A percentile compares a stretch with the other conserved stretches of the same genome.
Conservation (phyloP, 2,888 invertebrate genomes). For the Orthonychiurus folsomi region DNA sequence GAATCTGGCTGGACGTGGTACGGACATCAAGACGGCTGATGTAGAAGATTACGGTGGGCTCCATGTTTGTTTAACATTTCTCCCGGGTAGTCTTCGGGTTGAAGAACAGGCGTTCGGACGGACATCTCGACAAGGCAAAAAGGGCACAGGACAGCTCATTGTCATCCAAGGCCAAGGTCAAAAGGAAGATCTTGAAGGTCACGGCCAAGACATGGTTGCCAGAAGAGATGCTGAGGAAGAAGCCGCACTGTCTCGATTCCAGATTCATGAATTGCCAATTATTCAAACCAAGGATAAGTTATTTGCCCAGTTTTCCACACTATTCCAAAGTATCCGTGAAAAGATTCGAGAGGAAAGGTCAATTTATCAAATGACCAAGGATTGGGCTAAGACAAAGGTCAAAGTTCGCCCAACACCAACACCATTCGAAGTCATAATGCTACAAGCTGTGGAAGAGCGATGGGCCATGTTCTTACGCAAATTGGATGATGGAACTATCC, state of each 20-base stretch:
- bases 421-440: background rate
- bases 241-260: slow-evolving; percentile 9
- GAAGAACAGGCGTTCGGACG: slow-evolving; percentile 28
- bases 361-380: background rate
- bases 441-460: slow-evolving; percentile 20
- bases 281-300: slow-evolving; percentile 19
- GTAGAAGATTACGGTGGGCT: slow-evolving; percentile 24
- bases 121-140: slow-evolving; percentile 21
- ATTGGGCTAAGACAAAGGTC: background rate
- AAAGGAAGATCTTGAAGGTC: background rate
- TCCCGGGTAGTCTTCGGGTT: slow-evolving; percentile 18
- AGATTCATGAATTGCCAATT: slow-evolving; percentile 4
- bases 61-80: slow-evolving; percentile 23
- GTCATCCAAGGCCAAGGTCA: background rate
- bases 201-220: background rate
- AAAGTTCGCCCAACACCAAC: background rate
- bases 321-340: slow-evolving; percentile 7
- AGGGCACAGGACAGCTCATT: slow-evolving; percentile 23
- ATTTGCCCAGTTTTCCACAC: slow-evolving; percentile 13
- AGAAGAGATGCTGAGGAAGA: slow-evolving; percentile 15
- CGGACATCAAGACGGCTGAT: slow-evolving; percentile 23
- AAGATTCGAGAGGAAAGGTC: background rate
- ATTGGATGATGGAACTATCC: slow-evolving; percentile 17
- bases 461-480: slow-evolving; percentile 22
- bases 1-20: slow-evolving; percentile 29